Evolutionary conservation across 1,140 invertebrate species (phyloP).

Genomic region (Cotesia typhae): DNA sequence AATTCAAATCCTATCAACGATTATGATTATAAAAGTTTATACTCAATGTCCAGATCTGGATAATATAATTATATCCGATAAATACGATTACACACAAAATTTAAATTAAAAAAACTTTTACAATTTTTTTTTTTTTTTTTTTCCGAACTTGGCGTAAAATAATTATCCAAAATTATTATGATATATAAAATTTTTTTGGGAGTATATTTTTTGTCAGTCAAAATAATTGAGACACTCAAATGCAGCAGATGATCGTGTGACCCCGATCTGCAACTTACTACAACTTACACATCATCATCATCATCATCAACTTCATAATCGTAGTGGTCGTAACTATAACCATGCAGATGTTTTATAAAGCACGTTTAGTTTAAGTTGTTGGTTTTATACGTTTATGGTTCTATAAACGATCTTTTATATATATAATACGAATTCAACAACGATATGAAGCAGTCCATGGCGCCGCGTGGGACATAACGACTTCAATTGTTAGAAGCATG

Average conservation of each 20-base stretch:
- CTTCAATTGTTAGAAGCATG: constrained; percentile 40
- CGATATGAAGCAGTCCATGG: constrained; percentile 19
- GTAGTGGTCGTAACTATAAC: constrained; percentile 4
- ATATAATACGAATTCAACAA: constrained; percentile 23
- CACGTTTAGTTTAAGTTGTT: background rate
- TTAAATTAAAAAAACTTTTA: too few species aligned
- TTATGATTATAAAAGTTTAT: too few species aligned
- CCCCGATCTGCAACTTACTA: constrained; percentile 26
- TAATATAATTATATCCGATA: too few species aligned
- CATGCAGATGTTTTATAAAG: constrained; percentile 27
- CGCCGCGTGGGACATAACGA: constrained; percentile 35
- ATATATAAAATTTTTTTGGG: background rate
- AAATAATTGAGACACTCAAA: constrained; percentile 24
- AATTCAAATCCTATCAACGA: too few species aligned
- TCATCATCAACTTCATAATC: too few species aligned
- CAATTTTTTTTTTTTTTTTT: background rate
- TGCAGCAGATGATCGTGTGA: constrained; percentile 26
- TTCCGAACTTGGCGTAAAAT: background rate
- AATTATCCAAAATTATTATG: background rate
- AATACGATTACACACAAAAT: too few species aligned
- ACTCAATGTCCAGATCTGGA: too few species aligned
- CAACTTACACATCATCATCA: too few species aligned
- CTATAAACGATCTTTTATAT: constrained; percentile 21
- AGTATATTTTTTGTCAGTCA: constrained; percentile 16
- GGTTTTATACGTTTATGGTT: background rate